These are phyloP conservation scores for Osmerus mordax DNA, from an alignment of 2,113 vertebrate genomes.

Conservation along the genomic window DNA sequence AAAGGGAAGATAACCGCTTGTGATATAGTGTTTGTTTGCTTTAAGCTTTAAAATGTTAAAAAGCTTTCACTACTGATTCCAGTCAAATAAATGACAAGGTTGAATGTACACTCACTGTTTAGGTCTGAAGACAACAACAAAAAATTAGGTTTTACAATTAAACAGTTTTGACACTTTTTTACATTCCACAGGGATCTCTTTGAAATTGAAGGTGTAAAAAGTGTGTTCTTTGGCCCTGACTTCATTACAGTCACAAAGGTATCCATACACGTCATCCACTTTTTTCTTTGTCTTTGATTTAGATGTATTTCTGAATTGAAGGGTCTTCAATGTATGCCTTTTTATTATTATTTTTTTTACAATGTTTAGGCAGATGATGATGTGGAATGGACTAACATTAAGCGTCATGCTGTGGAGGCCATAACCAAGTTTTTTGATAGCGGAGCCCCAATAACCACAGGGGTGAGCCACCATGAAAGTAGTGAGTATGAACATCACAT, in stretches of 20 bases:
- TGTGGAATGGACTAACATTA: conserved; percentile 72
- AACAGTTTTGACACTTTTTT: not conserved
- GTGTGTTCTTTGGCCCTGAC: conserved; percentile 80
- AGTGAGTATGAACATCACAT: conserved; percentile 56
- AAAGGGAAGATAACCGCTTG: too few relatives aligned
- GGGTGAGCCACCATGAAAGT: conserved; percentile 62
- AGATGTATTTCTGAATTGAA: not conserved
- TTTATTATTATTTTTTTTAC: not conserved
- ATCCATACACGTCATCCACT: conserved; percentile 12
- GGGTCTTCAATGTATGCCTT: not conserved
- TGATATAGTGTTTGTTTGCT: too few relatives aligned
- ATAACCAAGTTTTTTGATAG: conserved; percentile 74
- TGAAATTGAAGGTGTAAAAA: conserved; percentile 78
- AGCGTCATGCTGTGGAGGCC: conserved; percentile 59
- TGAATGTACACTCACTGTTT: not conserved
- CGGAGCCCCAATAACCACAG: conserved; percentile 68
- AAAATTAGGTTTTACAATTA: not conserved
- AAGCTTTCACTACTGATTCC: not conserved
- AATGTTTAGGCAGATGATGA: conserved; percentile 67
- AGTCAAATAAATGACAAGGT: not conserved
- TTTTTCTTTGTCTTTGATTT: not conserved
- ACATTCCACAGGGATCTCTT: conserved; percentile 69
- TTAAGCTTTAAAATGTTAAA: too few relatives aligned
- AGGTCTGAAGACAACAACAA: not conserved
- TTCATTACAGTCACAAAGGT: conserved; percentile 81